A percentile compares a stretch with the other conserved stretches of the same genome.
Conservation (phyloP, 2,888 invertebrate species). For the Sisyra nigra region DNA sequence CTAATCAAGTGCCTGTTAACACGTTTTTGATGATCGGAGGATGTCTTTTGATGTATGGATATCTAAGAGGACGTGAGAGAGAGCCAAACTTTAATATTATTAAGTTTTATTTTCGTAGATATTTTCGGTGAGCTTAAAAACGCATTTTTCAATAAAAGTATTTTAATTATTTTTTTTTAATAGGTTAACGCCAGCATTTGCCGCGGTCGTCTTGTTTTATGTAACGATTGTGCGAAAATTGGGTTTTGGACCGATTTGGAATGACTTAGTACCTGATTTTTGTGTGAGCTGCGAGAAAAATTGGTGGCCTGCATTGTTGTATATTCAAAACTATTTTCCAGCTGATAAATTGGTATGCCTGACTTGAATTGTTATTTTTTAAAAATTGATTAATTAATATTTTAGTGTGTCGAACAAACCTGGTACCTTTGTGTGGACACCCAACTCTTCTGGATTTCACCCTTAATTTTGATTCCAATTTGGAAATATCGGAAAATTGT, state of each 20-base stretch:
- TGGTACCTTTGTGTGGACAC: conserved; percentile 5
- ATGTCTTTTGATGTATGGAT: conserved; percentile 27
- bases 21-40: conserved; percentile 42
- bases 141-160: neutral
- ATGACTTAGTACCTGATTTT: neutral
- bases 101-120: conserved; percentile 1
- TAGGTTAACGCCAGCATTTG: neutral
- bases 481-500: neutral
- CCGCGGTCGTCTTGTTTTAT: conserved; percentile 24
- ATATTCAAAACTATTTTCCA: conserved; percentile 31
- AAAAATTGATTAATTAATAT: too few relatives aligned
- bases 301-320: conserved; percentile 32
- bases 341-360: conserved; percentile 16
- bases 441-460: neutral
- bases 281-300: conserved; percentile 22
- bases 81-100: neutral
- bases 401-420: neutral
- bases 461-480: neutral
- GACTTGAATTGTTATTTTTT: too few relatives aligned
- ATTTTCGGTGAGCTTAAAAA: conserved; percentile 2
- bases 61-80: neutral
- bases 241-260: neutral
- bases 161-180: neutral
- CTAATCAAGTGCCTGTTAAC: conserved; percentile 25
- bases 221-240: conserved; percentile 21